Conservation (phyloP, 2,113 vertebrate species). For the Tauraco erythrolophus region DNA sequence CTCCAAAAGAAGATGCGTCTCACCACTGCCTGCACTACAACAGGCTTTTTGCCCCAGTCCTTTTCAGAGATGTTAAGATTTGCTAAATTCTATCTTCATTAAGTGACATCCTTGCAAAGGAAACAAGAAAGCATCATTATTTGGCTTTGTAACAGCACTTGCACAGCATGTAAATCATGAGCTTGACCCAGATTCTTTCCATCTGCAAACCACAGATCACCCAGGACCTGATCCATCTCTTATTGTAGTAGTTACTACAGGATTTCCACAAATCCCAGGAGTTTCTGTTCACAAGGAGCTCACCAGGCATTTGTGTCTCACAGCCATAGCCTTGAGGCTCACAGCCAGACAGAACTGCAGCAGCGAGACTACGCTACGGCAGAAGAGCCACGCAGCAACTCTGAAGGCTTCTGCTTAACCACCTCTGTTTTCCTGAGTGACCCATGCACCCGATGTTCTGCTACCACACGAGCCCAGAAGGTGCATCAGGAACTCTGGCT, state of each 20-base stretch:
- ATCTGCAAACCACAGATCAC: background rate
- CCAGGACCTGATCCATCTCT: background rate
- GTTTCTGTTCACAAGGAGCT: background rate
- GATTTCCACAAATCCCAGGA: background rate
- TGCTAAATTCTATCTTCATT: background rate
- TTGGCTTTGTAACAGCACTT: background rate
- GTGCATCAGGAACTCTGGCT: background rate
- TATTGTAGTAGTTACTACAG: background rate
- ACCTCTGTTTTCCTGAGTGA: background rate
- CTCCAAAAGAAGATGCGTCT: background rate
- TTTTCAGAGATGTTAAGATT: background rate
- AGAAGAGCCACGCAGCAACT: background rate
- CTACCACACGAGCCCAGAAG: background rate
- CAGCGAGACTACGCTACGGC: background rate
- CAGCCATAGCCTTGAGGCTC: background rate
- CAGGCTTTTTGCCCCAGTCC: background rate
- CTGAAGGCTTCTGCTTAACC: background rate
- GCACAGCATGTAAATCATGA: accelerated
- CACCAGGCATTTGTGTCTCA: background rate
- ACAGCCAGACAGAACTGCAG: background rate
- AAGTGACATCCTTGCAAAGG: background rate
- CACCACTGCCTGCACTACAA: background rate
- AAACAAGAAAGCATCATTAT: background rate
- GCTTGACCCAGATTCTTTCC: background rate
- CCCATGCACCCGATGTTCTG: background rate